These are phyloP conservation scores for Crocodylus rhombifer DNA, from an alignment of 2,797 vertebrate genomes.

Conservation along the genomic window DNA sequence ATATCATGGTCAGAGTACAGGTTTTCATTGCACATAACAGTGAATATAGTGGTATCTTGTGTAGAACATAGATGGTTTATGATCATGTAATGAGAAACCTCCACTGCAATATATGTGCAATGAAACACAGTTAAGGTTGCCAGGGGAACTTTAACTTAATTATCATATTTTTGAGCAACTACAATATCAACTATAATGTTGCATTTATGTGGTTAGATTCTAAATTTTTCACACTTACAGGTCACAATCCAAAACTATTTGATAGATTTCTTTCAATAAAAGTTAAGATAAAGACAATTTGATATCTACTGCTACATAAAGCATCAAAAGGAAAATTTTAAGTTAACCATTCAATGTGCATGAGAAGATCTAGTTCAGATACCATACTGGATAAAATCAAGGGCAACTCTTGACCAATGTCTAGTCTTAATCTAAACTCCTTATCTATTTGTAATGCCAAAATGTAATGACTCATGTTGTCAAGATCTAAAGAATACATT, in stretches of 20 bases:
- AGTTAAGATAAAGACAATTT: slow-evolving; percentile 56
- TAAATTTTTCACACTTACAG: slow-evolving; percentile 62
- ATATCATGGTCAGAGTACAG: slow-evolving; percentile 29
- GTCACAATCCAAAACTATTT: slow-evolving; percentile 62
- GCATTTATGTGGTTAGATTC: not conserved
- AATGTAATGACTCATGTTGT: not conserved
- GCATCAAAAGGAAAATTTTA: not conserved
- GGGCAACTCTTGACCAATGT: not conserved
- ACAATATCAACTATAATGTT: slow-evolving; percentile 61
- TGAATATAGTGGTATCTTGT: slow-evolving; percentile 23
- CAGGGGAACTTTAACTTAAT: slow-evolving; percentile 60
- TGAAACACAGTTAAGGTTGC: slow-evolving; percentile 69
- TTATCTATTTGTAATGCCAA: not conserved
- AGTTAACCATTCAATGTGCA: not conserved
- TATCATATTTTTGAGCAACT: slow-evolving; percentile 66
- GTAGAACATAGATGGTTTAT: slow-evolving; percentile 30
- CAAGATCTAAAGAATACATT: not conserved
- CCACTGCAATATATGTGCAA: slow-evolving; percentile 62
- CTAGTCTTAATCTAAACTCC: not conserved
- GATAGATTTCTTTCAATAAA: slow-evolving; percentile 21
- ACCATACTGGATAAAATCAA: slow-evolving; percentile 17
- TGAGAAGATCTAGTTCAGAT: not conserved
- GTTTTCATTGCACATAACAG: slow-evolving; percentile 39
- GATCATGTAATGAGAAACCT: slow-evolving; percentile 49
- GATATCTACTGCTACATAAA: slow-evolving; percentile 46